Evolutionary conservation across 1,140 invertebrate genomes (phyloP), one percentile per base, ranked within the genome.

Genomic region (Leptopilina boulardi): DNA sequence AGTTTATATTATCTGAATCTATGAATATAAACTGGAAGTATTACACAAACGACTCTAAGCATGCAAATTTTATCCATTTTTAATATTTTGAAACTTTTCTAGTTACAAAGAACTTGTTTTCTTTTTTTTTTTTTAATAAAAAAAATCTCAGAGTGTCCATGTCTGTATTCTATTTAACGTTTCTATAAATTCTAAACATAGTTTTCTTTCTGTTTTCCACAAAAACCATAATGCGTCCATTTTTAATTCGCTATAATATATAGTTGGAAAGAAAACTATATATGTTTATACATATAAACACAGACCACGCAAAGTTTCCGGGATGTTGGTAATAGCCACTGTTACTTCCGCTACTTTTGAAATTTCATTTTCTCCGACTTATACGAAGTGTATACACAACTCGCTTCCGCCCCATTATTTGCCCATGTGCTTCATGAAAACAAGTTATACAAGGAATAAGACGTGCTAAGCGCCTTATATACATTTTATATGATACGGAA

Each of bases 331-430:
- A 66, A 66, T 66, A 66, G 59, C 59, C 23, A 30, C 13, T 66
- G 23, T 23, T 30, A 66, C 59, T 66, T 66, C 59, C 59, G 59
- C 59, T 66, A 26, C 56, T 66, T 66, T 66, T n/a, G 59, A 66
- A 66, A 66, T 66, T 66, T 66, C 26, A 66, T 66, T 66, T 66
- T 66, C 59, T 66, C 59, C 26, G 59, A 34, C 59, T 30, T 30
- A 66, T 66, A 30, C 23, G 10, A 26, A 30, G 59, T 34, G 26
- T 66, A 34, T 30, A 30, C 59, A 66, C 13, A 66, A 66, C 26
- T 66, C 59, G 59, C 59, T 66, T 66, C 59, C 59, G 59, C 23
- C 15, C 59, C 11, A 66, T 30, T 66, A 66, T 66, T 66, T 34
- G 23, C 26, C 26, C 26, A 66, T 34, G 59, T 66, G 59, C 59